Percentiles rank a stretch among this genome's conserved stretches.
Evolutionary conservation across 2,888 invertebrate species (phyloP).

Genomic region (Ypsolopha scabrella): DNA sequence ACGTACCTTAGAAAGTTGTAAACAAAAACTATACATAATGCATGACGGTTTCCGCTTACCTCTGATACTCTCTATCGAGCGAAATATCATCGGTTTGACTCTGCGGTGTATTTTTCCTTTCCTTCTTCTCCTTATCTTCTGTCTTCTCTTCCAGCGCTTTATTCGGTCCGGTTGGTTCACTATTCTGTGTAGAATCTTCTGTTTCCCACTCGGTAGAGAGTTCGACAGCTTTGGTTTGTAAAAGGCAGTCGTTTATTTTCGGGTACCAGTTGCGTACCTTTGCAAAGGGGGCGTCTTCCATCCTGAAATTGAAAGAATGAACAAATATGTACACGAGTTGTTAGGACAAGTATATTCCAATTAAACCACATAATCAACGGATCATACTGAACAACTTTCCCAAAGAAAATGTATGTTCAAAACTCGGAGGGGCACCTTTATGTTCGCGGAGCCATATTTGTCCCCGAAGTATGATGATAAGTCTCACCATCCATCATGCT

Average conservation of each 20-base stretch:
- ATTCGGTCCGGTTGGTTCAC: background rate
- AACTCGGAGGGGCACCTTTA: no score
- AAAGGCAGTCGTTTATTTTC: constrained; percentile 19
- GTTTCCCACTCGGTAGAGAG: constrained; percentile 43
- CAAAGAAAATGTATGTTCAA: no score
- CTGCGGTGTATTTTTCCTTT: constrained; percentile 22
- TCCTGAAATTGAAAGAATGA: constrained; percentile 19
- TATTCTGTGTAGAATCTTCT: constrained; percentile 9
- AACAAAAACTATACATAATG: background rate
- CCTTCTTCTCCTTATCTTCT: background rate
- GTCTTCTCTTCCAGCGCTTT: constrained; percentile 2
- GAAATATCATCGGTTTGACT: constrained; percentile 26
- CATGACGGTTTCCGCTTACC: constrained; percentile 18
- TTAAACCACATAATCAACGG: no score
- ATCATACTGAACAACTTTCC: no score
- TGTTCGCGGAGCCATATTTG: no score
- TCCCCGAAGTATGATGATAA: no score
- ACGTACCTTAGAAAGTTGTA: background rate
- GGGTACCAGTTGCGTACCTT: constrained; percentile 46
- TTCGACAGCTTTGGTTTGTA: constrained; percentile 19
- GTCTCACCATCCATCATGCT: no score
- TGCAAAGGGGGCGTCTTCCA: constrained; percentile 25
- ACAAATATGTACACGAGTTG: background rate
- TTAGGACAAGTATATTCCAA: no score
- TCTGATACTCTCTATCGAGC: constrained; percentile 50